Evolutionary conservation across 2,888 invertebrate species (phyloP), one percentile per base, ranked within the genome.

Genomic region (Tromatobia lineatoria): DNA sequence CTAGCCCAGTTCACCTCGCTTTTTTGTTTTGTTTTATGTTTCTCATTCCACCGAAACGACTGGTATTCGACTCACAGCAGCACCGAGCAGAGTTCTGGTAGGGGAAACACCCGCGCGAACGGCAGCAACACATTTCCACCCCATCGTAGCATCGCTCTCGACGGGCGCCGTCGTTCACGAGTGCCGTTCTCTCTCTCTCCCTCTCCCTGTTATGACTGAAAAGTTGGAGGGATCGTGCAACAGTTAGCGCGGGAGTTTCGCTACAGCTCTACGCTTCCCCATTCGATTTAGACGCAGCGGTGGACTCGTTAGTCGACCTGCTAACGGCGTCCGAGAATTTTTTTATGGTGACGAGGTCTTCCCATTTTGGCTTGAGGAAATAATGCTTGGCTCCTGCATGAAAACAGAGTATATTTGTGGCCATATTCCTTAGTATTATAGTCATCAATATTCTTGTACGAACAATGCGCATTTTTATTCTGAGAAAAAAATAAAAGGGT

Each of bases 151-250:
- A 52, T 70, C 70, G 18, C 66, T 52, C 66, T 42, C 54, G 66
- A 25, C 54, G 59, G 69, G 77, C 57, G 77, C 23, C 77, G 15
- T 23, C 73, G 59, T 59, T 73, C 59, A 57, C 45, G 45, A 23
- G 13, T 54, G 50, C n/a, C 15, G 23, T n/a, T n/a, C n/a, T n/a
- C 23, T 23, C 57, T 57, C 59, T 20, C 71, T 42, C 20, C 42
- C 54, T 29, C 52, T n/a, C 47, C 38, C 66, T 86, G 87, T 88
- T 87, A 84, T 85, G 86, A 88, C 85, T 87, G 87, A 88, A 89
- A 89, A 89, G 90, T 90, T 89, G 88, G 90, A 90, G 87, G 88
- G 88, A 89, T 89, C 86, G 90, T 82, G 90, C 90, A 90, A 90
- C 90, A 90, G 90, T 90, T 90, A 89, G 89, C 85, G 85, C 85